Base-by-base conservation (phyloP, 2,113 vertebrate species). In the Phocoena phocoena region DNA sequence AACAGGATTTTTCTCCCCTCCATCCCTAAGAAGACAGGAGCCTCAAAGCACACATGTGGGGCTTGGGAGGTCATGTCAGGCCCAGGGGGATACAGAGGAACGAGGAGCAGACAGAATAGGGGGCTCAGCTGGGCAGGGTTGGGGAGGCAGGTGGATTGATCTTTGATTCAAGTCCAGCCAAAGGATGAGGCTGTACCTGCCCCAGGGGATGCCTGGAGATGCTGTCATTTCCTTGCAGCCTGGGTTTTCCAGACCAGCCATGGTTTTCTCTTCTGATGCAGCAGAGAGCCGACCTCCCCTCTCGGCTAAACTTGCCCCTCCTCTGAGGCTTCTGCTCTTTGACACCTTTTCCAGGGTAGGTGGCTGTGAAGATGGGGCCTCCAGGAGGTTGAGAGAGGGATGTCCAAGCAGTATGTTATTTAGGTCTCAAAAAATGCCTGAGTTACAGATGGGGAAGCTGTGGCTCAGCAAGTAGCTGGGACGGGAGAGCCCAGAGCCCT, bases 231-330 rank as follows among this genome's bases (percentile, higher is more conserved):
- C 20, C 26, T 10, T 17, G 31, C 47, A 60, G 73, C 31, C 44
- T 1, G 1, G 36, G 28, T 4, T 9, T 63, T 33, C 15, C 31
- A 26, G 79, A 28, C 68, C 1, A 23, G 33, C 13, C 1, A 0
- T 33, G 36, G 44, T 28, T 80, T 25, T 60, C 38, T 86, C 11
- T 73, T 58, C 68, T 21, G 28, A 28, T 23, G 23, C 50, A 18
- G 47, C 50, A 44, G 62, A 28, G 3, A 14, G 58, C 44, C 1
- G 0, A 38, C 50, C 67, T 18, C 71, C 58, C 6, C 10, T 33
- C 8, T 62, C 6, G 33, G 31, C 36, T 14, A 41, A 31, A 41
- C 33, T 36, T 18, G 33, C 1, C 60, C 6, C n/a, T 86, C 73
- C 23, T 67, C 74, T 4, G 33, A 36, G 65, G 36, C 44, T 81